Evolutionary conservation across 1,140 invertebrate species (phyloP), one percentile per base, ranked within the genome.

Genomic region (Aphelenchoides avenae): DNA sequence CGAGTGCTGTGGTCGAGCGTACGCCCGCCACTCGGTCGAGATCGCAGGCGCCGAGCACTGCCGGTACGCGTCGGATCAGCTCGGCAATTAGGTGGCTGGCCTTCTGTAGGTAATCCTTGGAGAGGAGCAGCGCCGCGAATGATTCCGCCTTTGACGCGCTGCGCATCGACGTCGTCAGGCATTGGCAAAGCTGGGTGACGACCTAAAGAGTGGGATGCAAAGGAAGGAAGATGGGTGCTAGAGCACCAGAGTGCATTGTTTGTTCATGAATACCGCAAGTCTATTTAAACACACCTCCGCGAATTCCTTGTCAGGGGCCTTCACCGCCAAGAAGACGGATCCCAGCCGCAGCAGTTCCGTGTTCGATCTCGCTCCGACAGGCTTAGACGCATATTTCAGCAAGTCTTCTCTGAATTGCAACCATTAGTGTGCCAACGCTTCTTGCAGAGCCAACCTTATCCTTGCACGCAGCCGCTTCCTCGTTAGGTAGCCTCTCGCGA

Each of bases 91-190:
- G n/a, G 11, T 37, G 27, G 43, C 18, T 67, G 11, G 63, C 54
- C 15, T n/a, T 31, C 11, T 65, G 43, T 39, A 65, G 42, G 44
- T 50, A 49, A 6, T 65, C 36, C 15, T 24, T 48, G n/a, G 63
- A 68, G 51, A 65, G 63, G 36, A 71, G 69, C 9, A 65, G 29
- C 9, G 63, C 44, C 20, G 63, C 63, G 34, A 65, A 65, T 24
- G 63, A 65, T 29, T 24, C 15, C 15, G n/a, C 11, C 15, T 31
- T 70, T 0, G 46, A 47, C 30, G 26, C 29, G 31, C 36, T 66
- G 13, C 41, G 24, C 27, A 65, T 65, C 15, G 63, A 65, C 7
- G 31, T 20, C 1, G 56, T n/a, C 18, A 52, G 44, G 4, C 2
- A 20, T 56, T 27, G 24, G 20, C 51, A 11, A 18, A 54, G 24